These are phyloP conservation scores for Eumaeus atala DNA, from an alignment of 1,140 invertebrate genomes.

Conservation along the genomic window DNA sequence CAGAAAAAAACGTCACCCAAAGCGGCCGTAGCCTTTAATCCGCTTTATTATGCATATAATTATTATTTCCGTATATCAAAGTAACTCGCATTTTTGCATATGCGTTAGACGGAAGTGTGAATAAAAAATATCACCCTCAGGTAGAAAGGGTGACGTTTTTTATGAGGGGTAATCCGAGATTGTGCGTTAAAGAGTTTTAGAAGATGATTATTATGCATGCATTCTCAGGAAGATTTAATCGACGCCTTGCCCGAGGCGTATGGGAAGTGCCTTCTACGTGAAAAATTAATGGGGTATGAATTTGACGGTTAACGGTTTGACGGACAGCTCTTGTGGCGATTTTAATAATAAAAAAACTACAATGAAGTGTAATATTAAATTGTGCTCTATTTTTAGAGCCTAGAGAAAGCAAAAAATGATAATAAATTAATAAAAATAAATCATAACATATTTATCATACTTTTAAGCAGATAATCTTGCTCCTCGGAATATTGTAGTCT, in stretches of 20 bases:
- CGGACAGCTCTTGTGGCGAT: slow-evolving; percentile 26
- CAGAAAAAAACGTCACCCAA: slow-evolving; percentile 55
- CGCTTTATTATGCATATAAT: slow-evolving; percentile 72
- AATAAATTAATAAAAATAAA: no score
- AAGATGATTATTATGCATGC: slow-evolving; percentile 66
- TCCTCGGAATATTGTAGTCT: no score
- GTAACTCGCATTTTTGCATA: slow-evolving; percentile 68
- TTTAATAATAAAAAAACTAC: slow-evolving; percentile 5
- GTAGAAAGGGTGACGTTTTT: slow-evolving; percentile 64
- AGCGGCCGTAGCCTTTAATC: slow-evolving; percentile 61
- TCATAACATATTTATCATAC: no score
- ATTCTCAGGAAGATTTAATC: slow-evolving; percentile 66
- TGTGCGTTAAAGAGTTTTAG: slow-evolving; percentile 40
- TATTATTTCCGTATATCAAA: slow-evolving; percentile 73
- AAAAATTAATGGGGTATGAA: slow-evolving; percentile 31
- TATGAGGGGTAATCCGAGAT: slow-evolving; percentile 59
- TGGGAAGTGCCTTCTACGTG: slow-evolving; percentile 54
- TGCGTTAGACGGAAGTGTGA: slow-evolving; percentile 68
- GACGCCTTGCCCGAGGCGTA: slow-evolving; percentile 49
- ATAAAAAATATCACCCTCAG: slow-evolving; percentile 71
- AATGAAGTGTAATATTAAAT: no score
- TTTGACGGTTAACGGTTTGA: slow-evolving; percentile 52
- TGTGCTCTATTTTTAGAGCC: no score
- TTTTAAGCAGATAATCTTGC: no score
- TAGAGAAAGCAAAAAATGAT: no score